Base-by-base conservation (phyloP, 2,888 invertebrate genomes). In the Athripsodes cinereus region DNA sequence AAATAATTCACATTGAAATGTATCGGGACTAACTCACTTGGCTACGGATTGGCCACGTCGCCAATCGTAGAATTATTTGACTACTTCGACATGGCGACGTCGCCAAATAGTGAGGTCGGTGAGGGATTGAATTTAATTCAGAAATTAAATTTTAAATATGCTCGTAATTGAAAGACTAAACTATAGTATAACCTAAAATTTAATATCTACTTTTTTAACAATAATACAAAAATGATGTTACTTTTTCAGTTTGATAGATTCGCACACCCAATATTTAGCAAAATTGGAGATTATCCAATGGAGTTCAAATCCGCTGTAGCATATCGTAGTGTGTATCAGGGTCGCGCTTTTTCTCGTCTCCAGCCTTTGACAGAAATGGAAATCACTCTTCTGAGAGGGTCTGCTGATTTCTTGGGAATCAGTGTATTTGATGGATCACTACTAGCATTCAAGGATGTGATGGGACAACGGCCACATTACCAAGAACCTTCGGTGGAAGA, bases 391-490 rank as follows among this genome's bases (percentile, higher is more conserved):
- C 35, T 63, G 11, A 59, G 48, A 48, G 63, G 61, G 16, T 80
- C 83, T 16, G 73, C 78, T 2, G 87, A 88, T 67, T 86, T 82
- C 70, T 75, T 86, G 58, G 85, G 84, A 16, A 68, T 86, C 20
- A 86, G 86, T 65, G 75, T 81, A 54, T 26, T 26, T 10, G 11
- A 22, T 5, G 87, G 87, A 67, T 80, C 82, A 1, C 69, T 78
- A 2, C 69, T 69, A 57, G 64, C 78, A 57, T 59, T 47, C 40
- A 18, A 20, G 11, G 52, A 52, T 16, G 10, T 5, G 16, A 19
- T 8, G n/a, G 55, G 53, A 6, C 46, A 55, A 49, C 58, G 55
- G 11, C 54, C 40, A 47, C 40, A 52, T 13, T 54, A 49, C 11
- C 26, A 46, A 1, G 50, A 60, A 19, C 63, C 63, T 2, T 63